A percentile compares a stretch with the other conserved stretches of the same genome.
phyloP scores from a whole-genome alignment of 2,797 vertebrate species.

The Thripadectes ignobilis region DNA sequence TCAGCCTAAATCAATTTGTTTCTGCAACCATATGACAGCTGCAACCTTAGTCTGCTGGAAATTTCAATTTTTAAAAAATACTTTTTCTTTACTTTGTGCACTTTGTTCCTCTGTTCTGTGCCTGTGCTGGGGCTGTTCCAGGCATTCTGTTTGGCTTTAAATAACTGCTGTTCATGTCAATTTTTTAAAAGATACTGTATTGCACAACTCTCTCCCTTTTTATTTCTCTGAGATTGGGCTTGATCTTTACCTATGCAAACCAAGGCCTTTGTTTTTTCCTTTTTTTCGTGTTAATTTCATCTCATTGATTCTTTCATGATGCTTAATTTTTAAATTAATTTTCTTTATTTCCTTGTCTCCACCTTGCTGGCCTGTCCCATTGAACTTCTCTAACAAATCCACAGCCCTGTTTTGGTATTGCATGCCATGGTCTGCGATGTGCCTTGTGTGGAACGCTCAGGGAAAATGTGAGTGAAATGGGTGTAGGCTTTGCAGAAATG shows the following conservation, averaged over 20 bases:
- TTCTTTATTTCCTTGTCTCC: neutral
- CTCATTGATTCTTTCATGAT: neutral
- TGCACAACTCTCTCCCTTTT: neutral
- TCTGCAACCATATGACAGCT: neutral
- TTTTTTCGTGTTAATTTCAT: neutral
- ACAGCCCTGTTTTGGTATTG: neutral
- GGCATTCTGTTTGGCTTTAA: neutral
- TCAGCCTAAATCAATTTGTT: neutral
- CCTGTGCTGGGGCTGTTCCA: neutral
- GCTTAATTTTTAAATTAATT: neutral
- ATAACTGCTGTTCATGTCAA: neutral
- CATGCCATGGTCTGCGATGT: fast-evolving
- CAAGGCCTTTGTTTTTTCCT: neutral
- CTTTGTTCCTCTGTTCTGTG: neutral
- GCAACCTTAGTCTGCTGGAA: neutral
- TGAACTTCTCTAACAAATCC: neutral
- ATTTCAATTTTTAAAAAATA: neutral
- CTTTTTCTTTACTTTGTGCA: neutral
- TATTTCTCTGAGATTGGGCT: neutral
- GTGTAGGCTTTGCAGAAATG: neutral
- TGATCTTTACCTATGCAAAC: neutral
- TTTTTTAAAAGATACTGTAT: neutral
- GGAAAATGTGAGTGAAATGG: neutral
- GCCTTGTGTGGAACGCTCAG: neutral
- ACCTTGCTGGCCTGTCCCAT: neutral